phyloP scores from a whole-genome alignment of 2,113 vertebrate species.

The Tragelaphus scriptus region DNA sequence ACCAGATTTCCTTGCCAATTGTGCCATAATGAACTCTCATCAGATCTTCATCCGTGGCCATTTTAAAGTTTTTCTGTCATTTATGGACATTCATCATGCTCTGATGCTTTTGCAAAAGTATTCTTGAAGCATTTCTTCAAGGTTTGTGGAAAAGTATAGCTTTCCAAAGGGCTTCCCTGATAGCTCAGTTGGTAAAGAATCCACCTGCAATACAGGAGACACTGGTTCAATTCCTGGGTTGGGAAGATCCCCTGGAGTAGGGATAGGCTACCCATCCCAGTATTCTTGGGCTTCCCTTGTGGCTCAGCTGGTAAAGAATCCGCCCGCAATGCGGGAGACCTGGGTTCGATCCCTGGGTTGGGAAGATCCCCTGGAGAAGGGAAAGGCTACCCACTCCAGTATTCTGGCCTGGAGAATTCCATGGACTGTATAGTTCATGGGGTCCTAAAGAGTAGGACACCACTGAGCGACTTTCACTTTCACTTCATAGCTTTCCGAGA shows the following conservation, averaged over 20 bases:
- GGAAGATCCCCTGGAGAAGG: background rate
- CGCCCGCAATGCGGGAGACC: accelerated
- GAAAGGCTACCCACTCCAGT: background rate
- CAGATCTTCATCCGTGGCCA: background rate
- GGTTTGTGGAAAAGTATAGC: background rate
- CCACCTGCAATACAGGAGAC: background rate
- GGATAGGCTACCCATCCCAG: background rate
- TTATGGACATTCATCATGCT: background rate
- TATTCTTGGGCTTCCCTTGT: background rate
- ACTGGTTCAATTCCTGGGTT: background rate
- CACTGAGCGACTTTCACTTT: background rate
- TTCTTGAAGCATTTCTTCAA: background rate
- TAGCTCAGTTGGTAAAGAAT: background rate
- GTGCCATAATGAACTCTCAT: background rate
- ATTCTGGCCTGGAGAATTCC: background rate
- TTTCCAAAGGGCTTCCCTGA: background rate
- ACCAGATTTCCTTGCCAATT: background rate
- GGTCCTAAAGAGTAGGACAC: background rate
- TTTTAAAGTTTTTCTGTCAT: background rate
- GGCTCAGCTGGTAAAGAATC: background rate
- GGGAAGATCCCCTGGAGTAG: background rate
- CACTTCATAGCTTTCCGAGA: background rate
- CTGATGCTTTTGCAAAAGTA: background rate
- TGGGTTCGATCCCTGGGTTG: background rate
- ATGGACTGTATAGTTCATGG: background rate